Evolutionary conservation across 2,113 vertebrate genomes (phyloP), one percentile per base, ranked within the genome.

Genomic region (Gila orcuttii): DNA sequence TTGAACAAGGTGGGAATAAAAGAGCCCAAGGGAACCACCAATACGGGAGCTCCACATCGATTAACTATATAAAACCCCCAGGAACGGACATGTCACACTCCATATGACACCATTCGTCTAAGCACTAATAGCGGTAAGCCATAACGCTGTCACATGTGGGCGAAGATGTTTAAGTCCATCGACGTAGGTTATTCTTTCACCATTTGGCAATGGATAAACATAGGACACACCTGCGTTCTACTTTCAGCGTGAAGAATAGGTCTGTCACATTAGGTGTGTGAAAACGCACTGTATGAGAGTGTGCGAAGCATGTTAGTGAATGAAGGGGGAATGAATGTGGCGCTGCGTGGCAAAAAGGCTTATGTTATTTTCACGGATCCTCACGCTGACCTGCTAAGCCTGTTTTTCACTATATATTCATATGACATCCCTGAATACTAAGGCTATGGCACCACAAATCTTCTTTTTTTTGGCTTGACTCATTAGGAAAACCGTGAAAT

Each of bases 121-220:
- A 87, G 84, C 90, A 91, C 93, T 95, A 95, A 95, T 94, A 94
- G 94, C 91, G 86, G 92, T 94, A 95, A 95, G 92, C 92, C 92
- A 95, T 95, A 91, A 91, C 87, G 88, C 86, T 95, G 93, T 94
- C 94, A 92, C 89, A 89, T 89, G 88, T 77, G 92, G 90, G 90
- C 86, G 87, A 90, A 92, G 92, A 90, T 91, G 92, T 94, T 95
- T 94, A 95, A 90, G 90, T 93, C 87, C 86, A 88, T 60, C 60
- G 64, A 88, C 89, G 86, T 84, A 87, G 69, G 31, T 7, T 59
- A 86, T 85, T 94, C 89, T 90, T 90, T 94, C 91, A 93, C 84
- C 91, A 90, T 90, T 91, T 89, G 77, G 84, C 84, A 85, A 83
- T 15, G 91, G 92, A 91, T 93, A 92, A 92, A 94, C 92, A 94